Evolutionary conservation across 2,888 invertebrate genomes (phyloP), one percentile per base, ranked within the genome.

Genomic region (Dolichopus griseipennis): DNA sequence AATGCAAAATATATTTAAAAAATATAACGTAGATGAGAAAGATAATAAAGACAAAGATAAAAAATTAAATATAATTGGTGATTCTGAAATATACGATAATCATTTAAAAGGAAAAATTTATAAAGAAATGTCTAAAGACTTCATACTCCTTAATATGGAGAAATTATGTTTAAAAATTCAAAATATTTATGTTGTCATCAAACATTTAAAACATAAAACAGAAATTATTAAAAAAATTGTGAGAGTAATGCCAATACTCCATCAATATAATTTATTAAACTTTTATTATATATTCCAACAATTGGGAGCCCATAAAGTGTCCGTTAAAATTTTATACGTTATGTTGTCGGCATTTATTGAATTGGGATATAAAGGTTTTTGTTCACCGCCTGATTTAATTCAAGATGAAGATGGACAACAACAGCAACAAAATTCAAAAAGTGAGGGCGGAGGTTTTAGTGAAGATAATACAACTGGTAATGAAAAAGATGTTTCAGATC

Each of bases 401-500:
- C 89, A 87, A 74, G 90, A 91, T 61, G 88, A 89, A 71, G 87
- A 88, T 33, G 88, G 86, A 15, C 86, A 85, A 27, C 73, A 61
- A 74, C 4, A 78, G 77, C 43, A 77, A 78, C 83, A 83, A 83
- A 20, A 84, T 85, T 0, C 85, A 86, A 1, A 85, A 85, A 68
- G 84, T 37, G 84, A 88, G 0, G 87, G 89, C 71, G 94, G 94
- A 8, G 90, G 93, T 77, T 97, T 97, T 0, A 83, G 97, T 6
- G 95, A 95, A 0, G 97, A 97, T 71, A 97, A 97, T 91, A 82
- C 79, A 0, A 80, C 79, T 0, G 96, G 96, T 1, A 52, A 52
- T 52, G 89, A 92, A 73, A 94, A 92, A 75, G 98, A 99, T 80
- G 95, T 97, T 34, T 97, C 97, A 0, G 97, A 98, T 70, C 89